A percentile compares a stretch with the other conserved stretches of the same genome.
phyloP scores from a whole-genome alignment of 2,888 invertebrate genomes.

The Lottia scabra region DNA sequence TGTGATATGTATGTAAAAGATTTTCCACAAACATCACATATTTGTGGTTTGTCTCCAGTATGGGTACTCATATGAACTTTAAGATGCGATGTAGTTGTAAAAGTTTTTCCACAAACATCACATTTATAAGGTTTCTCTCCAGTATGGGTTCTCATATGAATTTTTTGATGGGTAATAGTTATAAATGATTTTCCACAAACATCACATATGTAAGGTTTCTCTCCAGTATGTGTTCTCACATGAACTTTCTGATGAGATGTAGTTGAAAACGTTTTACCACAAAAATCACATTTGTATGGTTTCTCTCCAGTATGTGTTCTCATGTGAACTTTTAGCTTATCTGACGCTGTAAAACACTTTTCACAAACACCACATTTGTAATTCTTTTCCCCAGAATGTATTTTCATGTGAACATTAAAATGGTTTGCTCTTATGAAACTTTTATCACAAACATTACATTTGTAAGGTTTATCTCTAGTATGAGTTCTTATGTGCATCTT shows the following conservation, averaged over 20 bases:
- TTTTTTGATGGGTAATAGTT: too few relatives aligned
- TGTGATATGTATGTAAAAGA: too few relatives aligned
- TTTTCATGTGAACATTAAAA: not conserved
- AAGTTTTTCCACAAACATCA: not conserved
- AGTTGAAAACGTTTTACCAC: not conserved
- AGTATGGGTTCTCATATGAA: not conserved
- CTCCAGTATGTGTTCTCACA: not conserved
- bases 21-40: not conserved
- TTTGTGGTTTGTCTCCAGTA: not conserved
- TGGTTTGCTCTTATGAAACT: not conserved
- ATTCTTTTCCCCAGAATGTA: not conserved
- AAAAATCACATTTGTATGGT: not conserved
- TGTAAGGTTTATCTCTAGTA: not conserved
- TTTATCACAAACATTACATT: not conserved
- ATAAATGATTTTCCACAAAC: not conserved
- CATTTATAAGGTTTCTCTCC: not conserved
- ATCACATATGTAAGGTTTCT: not conserved
- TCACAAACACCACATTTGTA: not conserved
- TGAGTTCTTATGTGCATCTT: not conserved
- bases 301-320: not conserved
- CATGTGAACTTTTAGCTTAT: not conserved
- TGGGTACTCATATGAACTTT: not conserved
- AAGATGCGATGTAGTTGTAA: not conserved
- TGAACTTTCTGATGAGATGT: not conserved
- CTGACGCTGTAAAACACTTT: not conserved